These are phyloP conservation scores for Andrena trimmerana DNA, from an alignment of 2,888 invertebrate species.

Conservation along the genomic window DNA sequence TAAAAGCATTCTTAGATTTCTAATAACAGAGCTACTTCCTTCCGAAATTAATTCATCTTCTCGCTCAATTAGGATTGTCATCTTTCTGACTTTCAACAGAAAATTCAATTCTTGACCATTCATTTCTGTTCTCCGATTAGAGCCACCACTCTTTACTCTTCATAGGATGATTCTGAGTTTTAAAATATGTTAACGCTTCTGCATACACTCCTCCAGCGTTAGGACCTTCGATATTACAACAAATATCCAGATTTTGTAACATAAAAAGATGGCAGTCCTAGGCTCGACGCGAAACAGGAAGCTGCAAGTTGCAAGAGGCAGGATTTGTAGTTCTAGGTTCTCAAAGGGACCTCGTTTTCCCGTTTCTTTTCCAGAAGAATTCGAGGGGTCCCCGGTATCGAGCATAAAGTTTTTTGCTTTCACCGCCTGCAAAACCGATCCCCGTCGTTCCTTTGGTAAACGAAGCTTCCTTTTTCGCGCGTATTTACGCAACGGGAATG, in stretches of 20 bases:
- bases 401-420: neutral
- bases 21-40: too few relatives aligned
- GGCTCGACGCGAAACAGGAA: neutral
- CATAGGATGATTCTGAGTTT: too few relatives aligned
- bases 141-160: too few relatives aligned
- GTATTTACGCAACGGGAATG: slow-evolving; percentile 58
- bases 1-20: too few relatives aligned
- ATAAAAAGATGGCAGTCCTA: neutral
- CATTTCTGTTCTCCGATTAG: neutral
- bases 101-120: neutral
- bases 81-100: neutral
- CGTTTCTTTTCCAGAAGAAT: neutral
- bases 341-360: neutral
- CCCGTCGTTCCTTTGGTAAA: slow-evolving; percentile 28
- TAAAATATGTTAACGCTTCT: too few relatives aligned
- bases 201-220: too few relatives aligned
- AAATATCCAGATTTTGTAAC: too few relatives aligned
- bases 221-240: too few relatives aligned
- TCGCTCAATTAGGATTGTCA: too few relatives aligned
- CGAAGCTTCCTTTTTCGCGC: slow-evolving; percentile 54
- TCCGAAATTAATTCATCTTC: too few relatives aligned
- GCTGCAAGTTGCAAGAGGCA: neutral
- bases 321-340: neutral
- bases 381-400: neutral
- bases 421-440: neutral